Base-by-base conservation (phyloP, 2,888 invertebrate genomes). In the Spodoptera littoralis region DNA sequence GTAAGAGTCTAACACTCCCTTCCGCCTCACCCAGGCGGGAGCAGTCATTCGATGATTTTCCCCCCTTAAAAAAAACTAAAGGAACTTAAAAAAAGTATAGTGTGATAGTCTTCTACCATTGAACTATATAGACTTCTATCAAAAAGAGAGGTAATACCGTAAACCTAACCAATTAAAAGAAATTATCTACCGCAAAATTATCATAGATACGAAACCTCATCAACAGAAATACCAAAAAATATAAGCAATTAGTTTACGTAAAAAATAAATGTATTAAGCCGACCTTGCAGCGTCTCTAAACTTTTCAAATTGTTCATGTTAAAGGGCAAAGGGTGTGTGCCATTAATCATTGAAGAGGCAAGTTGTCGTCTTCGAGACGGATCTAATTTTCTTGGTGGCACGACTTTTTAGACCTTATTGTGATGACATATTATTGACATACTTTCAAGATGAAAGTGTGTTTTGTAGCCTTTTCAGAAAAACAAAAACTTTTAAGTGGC, bases 281-380 rank as follows among this genome's bases (percentile, higher is more conserved):
- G 51, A 65, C 77, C 74, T 77, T 77, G 74, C 54, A 54, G 54
- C 22, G 43, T 45, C 55, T 61, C 46, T n/a, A 52, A 74, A 77
- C 51, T 80, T 77, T 66, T 60, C 30, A 49, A 65, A 70, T 68
- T 53, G 62, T 73, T 67, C 60, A 42, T 70, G 60, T 22, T 57
- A 55, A 73, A 74, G 69, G 79, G 76, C 65, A 70, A 70, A 73
- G 79, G 78, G 73, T 70, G 66, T 67, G 42, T 66, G 60, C 59
- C 76, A 80, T 79, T 80, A 79, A 80, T 79, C 81, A 80, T 75
- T 50, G 58, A 11, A 58, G 74, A 77, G 79, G 70, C 81, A 81
- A 76, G 65, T 70, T 76, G 81, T 80, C 79, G 64, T 52, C 68
- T 73, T 55, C 69, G 69, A 62, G 73, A 75, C 64, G 73, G 69